These are phyloP conservation scores for Ips nitidus DNA, from an alignment of 1,140 invertebrate genomes.

Conservation along the genomic window DNA sequence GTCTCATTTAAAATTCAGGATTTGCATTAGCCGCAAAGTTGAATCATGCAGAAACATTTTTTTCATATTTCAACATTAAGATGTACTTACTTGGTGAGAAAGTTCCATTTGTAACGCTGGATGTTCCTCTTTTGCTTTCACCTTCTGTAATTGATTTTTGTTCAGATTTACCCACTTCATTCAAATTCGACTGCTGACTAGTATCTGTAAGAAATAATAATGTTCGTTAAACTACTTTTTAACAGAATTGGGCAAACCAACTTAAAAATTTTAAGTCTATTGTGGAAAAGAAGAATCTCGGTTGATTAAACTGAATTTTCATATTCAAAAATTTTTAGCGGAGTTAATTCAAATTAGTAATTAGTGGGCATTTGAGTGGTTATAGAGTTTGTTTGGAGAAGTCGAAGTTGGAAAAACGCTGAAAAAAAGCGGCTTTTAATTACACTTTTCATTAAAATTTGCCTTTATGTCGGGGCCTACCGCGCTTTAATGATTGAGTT, in stretches of 20 bases:
- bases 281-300: neutral
- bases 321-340: constrained; percentile 6
- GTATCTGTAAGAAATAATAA: constrained; percentile 55
- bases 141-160: constrained; percentile 62
- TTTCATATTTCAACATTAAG: no score
- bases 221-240: neutral
- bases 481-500: constrained; percentile 27
- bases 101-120: constrained; percentile 9
- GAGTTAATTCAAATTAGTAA: constrained; percentile 20
- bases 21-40: constrained; percentile 22
- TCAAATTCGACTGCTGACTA: constrained; percentile 67
- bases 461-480: constrained; percentile 14
- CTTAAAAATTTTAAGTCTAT: no score
- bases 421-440: constrained; percentile 24
- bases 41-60: no score
- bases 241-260: no score
- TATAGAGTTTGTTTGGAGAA: constrained; percentile 23
- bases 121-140: constrained; percentile 50
- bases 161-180: constrained; percentile 70
- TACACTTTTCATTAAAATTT: constrained; percentile 26
- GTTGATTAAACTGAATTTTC: constrained; percentile 6
- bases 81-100: no score
- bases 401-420: constrained; percentile 5
- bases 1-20: constrained; percentile 32
- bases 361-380: constrained; percentile 15